A percentile compares a stretch with the other conserved stretches of the same genome.
These are phyloP conservation scores for Chromis chromis DNA, from an alignment of 2,797 vertebrate genomes.

Conservation along the genomic window DNA sequence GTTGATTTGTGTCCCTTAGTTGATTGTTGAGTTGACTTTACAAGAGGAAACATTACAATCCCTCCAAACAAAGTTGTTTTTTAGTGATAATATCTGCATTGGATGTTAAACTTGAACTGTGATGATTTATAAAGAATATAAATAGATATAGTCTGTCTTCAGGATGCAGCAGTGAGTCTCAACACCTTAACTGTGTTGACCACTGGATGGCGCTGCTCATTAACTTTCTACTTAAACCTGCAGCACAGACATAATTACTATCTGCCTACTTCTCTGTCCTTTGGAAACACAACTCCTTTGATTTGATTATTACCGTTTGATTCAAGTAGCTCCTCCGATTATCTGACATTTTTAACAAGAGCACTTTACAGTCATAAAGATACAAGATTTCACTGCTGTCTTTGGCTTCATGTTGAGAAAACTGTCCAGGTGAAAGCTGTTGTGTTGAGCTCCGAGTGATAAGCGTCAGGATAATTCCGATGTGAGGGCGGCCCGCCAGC, in stretches of 20 bases:
- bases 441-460: neutral
- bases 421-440: slow-evolving; percentile 31
- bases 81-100: too few relatives aligned
- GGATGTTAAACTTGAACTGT: neutral
- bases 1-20: too few relatives aligned
- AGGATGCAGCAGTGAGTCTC: neutral
- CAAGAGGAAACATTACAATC: too few relatives aligned
- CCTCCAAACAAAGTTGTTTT: too few relatives aligned
- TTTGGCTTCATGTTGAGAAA: neutral
- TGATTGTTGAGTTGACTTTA: too few relatives aligned
- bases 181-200: neutral
- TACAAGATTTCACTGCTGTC: neutral
- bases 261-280: neutral
- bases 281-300: neutral
- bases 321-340: neutral
- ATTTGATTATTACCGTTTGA: neutral
- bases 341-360: neutral
- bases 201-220: slow-evolving; percentile 61
- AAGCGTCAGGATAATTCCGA: slow-evolving; percentile 53
- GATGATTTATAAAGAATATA: neutral
- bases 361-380: neutral
- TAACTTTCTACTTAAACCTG: neutral
- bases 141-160: neutral
- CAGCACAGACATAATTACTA: neutral
- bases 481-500: slow-evolving; percentile 38